Conservation (phyloP, 2,113 vertebrate species). For the Sylvia atricapilla region DNA sequence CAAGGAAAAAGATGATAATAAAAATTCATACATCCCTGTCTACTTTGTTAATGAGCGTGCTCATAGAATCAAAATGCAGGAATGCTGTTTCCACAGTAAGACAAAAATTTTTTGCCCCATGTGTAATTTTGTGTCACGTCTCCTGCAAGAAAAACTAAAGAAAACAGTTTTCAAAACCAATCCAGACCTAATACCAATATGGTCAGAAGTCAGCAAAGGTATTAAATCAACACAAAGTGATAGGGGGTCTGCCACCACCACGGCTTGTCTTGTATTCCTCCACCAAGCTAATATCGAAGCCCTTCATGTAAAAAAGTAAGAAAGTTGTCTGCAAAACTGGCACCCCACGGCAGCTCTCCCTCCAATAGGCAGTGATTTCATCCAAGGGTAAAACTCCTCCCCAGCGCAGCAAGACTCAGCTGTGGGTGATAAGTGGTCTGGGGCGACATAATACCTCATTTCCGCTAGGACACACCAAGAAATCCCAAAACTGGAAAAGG, state of each 20-base stretch:
- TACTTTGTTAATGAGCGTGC: not conserved
- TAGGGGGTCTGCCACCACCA: fast-evolving
- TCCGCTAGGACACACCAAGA: fast-evolving
- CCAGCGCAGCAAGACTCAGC: fast-evolving
- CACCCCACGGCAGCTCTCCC: fast-evolving
- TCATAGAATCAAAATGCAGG: not conserved
- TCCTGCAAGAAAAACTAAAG: not conserved
- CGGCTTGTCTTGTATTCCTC: not conserved
- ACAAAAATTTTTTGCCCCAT: fast-evolving
- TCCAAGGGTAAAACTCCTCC: fast-evolving
- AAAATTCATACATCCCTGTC: not conserved
- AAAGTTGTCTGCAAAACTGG: not conserved
- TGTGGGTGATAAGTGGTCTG: fast-evolving
- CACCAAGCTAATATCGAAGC: fast-evolving
- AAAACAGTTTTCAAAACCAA: not conserved
- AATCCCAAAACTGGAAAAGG: fast-evolving
- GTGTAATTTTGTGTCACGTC: no score
- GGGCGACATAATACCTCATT: fast-evolving
- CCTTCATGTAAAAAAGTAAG: fast-evolving
- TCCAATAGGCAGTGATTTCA: fast-evolving
- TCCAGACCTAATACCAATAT: no score
- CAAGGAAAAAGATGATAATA: not conserved
- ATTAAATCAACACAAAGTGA: fast-evolving
- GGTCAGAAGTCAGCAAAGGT: not conserved
- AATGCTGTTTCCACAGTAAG: not conserved